Base-by-base conservation (phyloP, 2,888 invertebrate species). In the Tetropium fuscum region DNA sequence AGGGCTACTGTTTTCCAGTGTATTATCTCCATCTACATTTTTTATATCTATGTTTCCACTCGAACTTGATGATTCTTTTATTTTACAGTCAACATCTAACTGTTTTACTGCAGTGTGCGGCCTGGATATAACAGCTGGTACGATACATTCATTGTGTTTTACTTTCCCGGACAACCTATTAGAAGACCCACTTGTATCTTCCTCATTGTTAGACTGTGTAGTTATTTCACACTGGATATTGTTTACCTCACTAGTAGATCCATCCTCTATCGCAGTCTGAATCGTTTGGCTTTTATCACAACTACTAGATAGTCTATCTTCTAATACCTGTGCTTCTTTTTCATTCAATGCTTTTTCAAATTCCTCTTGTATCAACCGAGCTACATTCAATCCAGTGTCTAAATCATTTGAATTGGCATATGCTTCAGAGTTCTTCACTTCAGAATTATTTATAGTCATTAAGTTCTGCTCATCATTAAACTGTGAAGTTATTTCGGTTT, bases 101-200 rank as follows among this genome's bases (percentile, higher is more conserved):
- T n/a, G n/a, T 34, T 5, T 1, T 13, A 34, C 6, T 15, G 34
- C 13, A 13, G 34, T 15, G 2, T 34, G 34, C 1, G 34, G 15
- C 6, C 34, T 34, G 15, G 34, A 34, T 1, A 56, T 22, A 6
- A 43, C 48, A 7, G 56, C 66, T 3, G 66, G 66, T 15, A 66
- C 16, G 11, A 66, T 61, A 32, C 45, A 45, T 6, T 66, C 66
- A 15, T 66, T 63, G 38, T 63, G 58, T 15, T 45, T 56, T 22
- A 58, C 34, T 13, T 53, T 58, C 11, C 34, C 34, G n/a, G 36
- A 43, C 18, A 27, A 25, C 16, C 34, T 34, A 34, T 15, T 34
- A 11, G 11, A 15, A 11, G 34, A 7, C 15, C 34, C 6, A 34
- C 34, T 34, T 13, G 5, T 34, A 2, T 7, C 34, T 2, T 13